Evolutionary conservation across 2,113 vertebrate genomes (phyloP).

Genomic region (Theristicus caerulescens): DNA sequence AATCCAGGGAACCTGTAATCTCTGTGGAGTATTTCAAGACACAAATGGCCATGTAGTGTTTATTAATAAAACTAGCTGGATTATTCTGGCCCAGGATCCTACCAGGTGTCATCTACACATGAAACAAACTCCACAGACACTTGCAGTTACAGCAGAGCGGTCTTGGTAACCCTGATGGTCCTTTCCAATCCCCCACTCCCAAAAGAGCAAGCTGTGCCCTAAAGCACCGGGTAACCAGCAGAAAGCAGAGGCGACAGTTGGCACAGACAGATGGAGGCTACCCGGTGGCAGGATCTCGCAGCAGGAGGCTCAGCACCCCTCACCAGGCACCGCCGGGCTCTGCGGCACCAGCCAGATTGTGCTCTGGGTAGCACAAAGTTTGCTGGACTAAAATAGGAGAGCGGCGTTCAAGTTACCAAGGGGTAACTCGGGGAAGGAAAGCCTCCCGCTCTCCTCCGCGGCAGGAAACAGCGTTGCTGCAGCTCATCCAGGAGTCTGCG

Average conservation of each 20-base stretch:
- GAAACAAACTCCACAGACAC: not conserved
- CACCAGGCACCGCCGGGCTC: not conserved
- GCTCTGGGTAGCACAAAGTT: not conserved
- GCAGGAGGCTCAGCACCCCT: conserved; percentile 39
- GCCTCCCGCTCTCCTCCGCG: rapidly evolving
- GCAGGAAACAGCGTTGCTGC: not conserved
- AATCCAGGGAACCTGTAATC: not conserved
- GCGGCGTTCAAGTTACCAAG: not conserved
- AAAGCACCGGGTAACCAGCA: not conserved
- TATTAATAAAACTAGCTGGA: not conserved
- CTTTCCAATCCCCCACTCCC: not conserved
- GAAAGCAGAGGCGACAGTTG: not conserved
- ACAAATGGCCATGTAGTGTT: not conserved
- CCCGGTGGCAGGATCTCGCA: not conserved
- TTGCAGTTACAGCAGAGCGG: not conserved
- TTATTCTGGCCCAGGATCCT: not conserved
- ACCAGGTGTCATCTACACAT: not conserved
- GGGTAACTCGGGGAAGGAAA: not conserved
- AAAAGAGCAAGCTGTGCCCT: not conserved
- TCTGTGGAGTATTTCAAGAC: not conserved
- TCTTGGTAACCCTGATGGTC: not conserved
- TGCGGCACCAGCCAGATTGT: not conserved
- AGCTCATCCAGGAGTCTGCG: not conserved
- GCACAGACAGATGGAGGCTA: conserved; percentile 50
- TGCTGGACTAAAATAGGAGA: not conserved